phyloP scores from a whole-genome alignment of 1,140 invertebrate genomes.

The Magallana angulata region DNA sequence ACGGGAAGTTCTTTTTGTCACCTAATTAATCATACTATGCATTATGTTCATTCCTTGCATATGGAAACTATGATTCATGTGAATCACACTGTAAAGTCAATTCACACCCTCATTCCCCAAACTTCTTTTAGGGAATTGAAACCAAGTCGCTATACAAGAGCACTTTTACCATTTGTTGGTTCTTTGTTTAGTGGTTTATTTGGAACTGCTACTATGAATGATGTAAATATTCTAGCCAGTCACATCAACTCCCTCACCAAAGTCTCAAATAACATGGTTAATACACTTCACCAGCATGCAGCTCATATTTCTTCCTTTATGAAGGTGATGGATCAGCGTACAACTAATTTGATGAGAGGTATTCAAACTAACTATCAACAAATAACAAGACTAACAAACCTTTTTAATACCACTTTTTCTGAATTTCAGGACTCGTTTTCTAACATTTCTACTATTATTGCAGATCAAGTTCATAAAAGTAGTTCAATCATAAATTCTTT shows the following conservation, averaged over 20 bases:
- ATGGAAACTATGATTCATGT: background rate
- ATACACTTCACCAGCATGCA: conserved; percentile 38
- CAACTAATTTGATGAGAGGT: conserved; percentile 45
- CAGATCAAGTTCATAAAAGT: conserved; percentile 40
- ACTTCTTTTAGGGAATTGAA: background rate
- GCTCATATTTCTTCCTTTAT: conserved; percentile 47
- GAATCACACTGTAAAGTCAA: background rate
- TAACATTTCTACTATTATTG: conserved; percentile 38
- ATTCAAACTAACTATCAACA: conserved; percentile 11
- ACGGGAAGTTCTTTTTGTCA: conserved; percentile 25
- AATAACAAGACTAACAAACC: conserved; percentile 33
- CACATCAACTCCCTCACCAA: conserved; percentile 46
- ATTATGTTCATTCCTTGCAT: conserved; percentile 36
- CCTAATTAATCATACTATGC: conserved; percentile 5
- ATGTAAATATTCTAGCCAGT: conserved; percentile 42
- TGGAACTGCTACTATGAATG: conserved; percentile 48
- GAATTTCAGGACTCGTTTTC: conserved; percentile 37
- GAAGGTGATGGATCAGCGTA: conserved; percentile 31
- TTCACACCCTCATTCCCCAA: conserved; percentile 22
- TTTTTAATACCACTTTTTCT: conserved; percentile 41
- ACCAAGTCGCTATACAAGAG: conserved; percentile 18
- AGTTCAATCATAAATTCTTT: conserved; percentile 26
- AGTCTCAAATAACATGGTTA: background rate
- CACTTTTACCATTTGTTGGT: conserved; percentile 46
- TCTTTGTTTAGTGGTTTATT: conserved; percentile 45